Conservation (phyloP, 1,140 invertebrate species). For the Bombus huntii region DNA sequence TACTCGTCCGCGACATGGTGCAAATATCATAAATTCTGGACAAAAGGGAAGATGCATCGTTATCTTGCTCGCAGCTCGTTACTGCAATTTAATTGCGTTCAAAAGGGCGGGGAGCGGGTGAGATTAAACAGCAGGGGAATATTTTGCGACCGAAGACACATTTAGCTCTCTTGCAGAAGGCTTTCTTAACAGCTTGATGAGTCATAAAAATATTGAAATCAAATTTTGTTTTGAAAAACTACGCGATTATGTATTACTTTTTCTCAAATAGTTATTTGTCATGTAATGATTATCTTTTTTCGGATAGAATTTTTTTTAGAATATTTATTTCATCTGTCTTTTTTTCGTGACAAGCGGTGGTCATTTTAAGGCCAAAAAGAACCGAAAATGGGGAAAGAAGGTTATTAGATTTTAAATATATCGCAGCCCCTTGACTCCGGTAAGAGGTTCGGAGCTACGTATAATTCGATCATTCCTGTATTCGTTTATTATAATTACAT, state of each 20-base stretch:
- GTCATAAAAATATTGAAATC: neutral
- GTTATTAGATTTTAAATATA: neutral
- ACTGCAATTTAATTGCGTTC: slow-evolving; percentile 23
- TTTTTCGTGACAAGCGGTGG: neutral
- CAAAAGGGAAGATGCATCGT: slow-evolving; percentile 8
- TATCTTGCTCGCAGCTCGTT: slow-evolving; percentile 21
- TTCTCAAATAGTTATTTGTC: too few relatives aligned
- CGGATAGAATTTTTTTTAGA: neutral
- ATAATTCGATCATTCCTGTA: neutral
- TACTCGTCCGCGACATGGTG: neutral
- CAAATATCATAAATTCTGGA: slow-evolving; percentile 17
- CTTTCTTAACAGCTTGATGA: neutral
- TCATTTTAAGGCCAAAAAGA: neutral
- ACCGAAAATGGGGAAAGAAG: too few relatives aligned
- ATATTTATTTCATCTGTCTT: neutral
- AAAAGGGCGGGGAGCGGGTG: neutral
- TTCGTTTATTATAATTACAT: slow-evolving; percentile 14
- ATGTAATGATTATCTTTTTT: neutral
- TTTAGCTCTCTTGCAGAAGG: neutral
- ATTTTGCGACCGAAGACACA: neutral
- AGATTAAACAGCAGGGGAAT: neutral
- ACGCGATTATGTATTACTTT: too few relatives aligned
- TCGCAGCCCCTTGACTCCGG: neutral
- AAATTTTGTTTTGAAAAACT: too few relatives aligned
- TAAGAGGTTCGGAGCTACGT: too few relatives aligned